These are phyloP conservation scores for Spilogale gracilis DNA, from an alignment of 2,113 vertebrate species.

Conservation along the genomic window DNA sequence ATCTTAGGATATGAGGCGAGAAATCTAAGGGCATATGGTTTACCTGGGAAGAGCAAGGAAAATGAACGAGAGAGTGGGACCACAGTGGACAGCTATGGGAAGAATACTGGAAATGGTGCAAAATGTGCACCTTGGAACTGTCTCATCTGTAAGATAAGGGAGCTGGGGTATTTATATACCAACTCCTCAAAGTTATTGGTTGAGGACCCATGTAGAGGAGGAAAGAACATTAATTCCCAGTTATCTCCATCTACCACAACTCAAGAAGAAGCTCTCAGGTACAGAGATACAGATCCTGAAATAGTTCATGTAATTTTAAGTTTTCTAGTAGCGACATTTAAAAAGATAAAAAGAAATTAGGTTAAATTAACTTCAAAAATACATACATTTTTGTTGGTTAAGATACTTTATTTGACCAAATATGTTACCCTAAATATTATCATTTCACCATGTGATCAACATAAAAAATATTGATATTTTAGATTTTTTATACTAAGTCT, in stretches of 20 bases:
- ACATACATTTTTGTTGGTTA: neutral
- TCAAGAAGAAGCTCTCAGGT: neutral
- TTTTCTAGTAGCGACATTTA: neutral
- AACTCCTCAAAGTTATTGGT: neutral
- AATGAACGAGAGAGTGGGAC: neutral
- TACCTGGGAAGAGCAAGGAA: neutral
- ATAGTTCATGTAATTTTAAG: neutral
- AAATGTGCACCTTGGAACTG: neutral
- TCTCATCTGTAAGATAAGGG: neutral
- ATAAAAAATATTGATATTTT: neutral
- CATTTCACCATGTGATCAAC: neutral
- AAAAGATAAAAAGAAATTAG: neutral
- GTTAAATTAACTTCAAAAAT: neutral
- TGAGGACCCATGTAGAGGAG: neutral
- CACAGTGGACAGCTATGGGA: no score
- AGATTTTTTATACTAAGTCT: neutral
- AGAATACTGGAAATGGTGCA: neutral
- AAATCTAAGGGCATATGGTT: neutral
- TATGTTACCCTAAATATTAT: neutral
- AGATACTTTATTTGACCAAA: neutral
- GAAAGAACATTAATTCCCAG: neutral
- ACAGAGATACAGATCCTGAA: neutral
- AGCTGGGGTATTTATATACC: neutral
- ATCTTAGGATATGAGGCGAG: neutral
- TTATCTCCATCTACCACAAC: neutral